Evolutionary conservation across 2,797 vertebrate genomes (phyloP).

Genomic region (Arnoldichthys spilopterus): DNA sequence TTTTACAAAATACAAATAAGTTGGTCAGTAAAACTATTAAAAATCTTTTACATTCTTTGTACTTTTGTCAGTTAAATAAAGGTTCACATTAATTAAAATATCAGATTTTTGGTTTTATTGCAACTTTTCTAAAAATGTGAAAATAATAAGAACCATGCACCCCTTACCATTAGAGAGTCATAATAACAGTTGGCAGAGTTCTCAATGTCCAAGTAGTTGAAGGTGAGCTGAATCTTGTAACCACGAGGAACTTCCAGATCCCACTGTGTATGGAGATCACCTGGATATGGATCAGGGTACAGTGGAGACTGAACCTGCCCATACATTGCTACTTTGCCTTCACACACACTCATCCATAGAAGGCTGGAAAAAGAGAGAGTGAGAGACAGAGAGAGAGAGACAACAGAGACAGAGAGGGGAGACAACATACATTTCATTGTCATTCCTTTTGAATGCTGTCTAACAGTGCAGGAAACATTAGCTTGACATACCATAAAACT

Average conservation of each 20-base stretch:
- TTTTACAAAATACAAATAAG: no score
- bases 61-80: no score
- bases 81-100: no score
- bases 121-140: no score
- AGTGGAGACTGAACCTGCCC: conserved; percentile 82
- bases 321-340: conserved; percentile 64
- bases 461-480: no score
- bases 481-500: no score
- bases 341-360: conserved; percentile 51
- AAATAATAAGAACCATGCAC: not conserved
- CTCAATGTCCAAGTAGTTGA: conserved; percentile 83
- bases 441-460: no score
- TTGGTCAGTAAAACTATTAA: no score
- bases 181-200: conserved; percentile 77
- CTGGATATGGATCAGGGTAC: conserved; percentile 81
- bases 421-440: no score
- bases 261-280: conserved; percentile 73
- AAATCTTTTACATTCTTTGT: no score
- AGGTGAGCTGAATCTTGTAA: conserved; percentile 78
- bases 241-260: conserved; percentile 78
- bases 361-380: conserved; percentile 41
- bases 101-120: no score
- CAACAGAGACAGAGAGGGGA: not conserved
- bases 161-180: conserved; percentile 79
- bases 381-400: not conserved